Percentiles rank a stretch among this genome's conserved stretches.
Conservation (phyloP, 1,140 invertebrate species). For the Lamellibrachia luymesi region DNA sequence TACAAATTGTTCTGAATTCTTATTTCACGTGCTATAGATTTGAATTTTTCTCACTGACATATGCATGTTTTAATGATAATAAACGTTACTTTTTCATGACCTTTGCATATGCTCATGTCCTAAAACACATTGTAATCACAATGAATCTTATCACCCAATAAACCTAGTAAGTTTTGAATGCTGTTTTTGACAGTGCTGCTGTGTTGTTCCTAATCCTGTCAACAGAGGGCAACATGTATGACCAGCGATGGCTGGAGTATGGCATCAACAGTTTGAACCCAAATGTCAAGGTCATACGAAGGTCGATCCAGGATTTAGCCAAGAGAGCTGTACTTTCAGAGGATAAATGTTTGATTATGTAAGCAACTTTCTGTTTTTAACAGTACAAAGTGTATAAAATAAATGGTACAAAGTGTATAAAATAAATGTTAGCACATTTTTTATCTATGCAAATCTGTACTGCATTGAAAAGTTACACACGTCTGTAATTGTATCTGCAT, state of each 20-base stretch:
- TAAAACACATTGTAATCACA: background rate
- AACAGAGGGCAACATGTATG: constrained; percentile 28
- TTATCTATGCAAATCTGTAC: background rate
- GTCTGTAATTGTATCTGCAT: too few relatives aligned
- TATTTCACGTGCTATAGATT: background rate
- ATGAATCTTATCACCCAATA: background rate
- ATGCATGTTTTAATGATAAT: background rate
- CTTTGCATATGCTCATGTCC: background rate
- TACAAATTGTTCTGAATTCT: background rate
- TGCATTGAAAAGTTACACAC: background rate
- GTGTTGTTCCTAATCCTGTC: constrained; percentile 22
- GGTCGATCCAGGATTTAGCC: constrained; percentile 20
- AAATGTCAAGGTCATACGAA: constrained; percentile 25
- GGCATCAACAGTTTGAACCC: constrained; percentile 12
- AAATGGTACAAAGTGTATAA: background rate
- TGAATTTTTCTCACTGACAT: background rate
- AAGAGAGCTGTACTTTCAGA: constrained; percentile 7
- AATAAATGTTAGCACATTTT: background rate
- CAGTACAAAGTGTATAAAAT: background rate
- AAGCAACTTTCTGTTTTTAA: constrained; percentile 2
- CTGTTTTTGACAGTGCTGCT: constrained; percentile 16
- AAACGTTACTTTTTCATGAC: background rate
- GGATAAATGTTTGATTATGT: constrained; percentile 27
- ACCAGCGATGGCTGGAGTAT: constrained; percentile 26
- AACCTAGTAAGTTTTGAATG: background rate